Evolutionary conservation across 2,797 vertebrate genomes (phyloP).

Genomic region (Salmo trutta): DNA sequence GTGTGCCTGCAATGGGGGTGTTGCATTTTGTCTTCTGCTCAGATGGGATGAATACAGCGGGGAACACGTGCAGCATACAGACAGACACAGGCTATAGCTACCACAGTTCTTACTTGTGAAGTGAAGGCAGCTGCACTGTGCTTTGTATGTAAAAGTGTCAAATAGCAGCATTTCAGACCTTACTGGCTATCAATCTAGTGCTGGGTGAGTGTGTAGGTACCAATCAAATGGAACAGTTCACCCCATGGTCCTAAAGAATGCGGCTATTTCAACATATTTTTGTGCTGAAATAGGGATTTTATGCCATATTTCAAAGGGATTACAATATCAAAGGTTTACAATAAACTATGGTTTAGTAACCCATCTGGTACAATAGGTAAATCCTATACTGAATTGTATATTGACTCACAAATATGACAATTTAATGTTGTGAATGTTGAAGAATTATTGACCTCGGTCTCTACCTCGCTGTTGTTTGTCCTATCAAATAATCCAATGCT

Average conservation of each 20-base stretch:
- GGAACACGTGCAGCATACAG: background rate
- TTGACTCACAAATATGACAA: background rate
- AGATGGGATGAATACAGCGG: background rate
- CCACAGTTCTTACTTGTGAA: background rate
- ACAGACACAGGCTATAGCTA: background rate
- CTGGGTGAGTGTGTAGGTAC: background rate
- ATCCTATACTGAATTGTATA: background rate
- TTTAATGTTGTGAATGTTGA: background rate
- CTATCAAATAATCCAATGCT: conserved; percentile 11
- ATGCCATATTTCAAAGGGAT: background rate
- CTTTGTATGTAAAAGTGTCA: background rate
- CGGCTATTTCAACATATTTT: background rate
- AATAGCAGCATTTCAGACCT: background rate
- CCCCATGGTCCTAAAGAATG: conserved; percentile 51
- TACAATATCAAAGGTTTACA: background rate
- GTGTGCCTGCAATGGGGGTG: conserved; percentile 25
- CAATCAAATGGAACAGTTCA: background rate
- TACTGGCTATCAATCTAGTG: conserved; percentile 8
- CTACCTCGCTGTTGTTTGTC: background rate
- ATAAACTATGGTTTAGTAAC: background rate
- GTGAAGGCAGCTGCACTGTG: conserved; percentile 15
- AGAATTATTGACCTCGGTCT: no score
- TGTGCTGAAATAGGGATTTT: background rate
- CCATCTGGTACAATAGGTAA: background rate
- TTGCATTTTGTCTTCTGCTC: conserved; percentile 24